Evolutionary conservation across 1,140 invertebrate genomes (phyloP), one percentile per base, ranked within the genome.

Genomic region (Epicauta chinensis): DNA sequence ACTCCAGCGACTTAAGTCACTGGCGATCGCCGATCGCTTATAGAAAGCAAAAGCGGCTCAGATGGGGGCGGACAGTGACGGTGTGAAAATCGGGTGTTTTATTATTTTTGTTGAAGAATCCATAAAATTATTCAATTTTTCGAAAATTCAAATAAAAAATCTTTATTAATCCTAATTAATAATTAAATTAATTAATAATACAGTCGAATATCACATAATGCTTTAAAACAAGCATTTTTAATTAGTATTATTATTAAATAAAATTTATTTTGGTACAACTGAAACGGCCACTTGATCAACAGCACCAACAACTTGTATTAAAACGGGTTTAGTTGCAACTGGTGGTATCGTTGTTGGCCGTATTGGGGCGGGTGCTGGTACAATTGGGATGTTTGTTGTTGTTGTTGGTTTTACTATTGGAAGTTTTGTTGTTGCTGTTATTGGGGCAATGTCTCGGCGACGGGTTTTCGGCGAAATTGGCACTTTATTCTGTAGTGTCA

Each of bases 161-260:
- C 14, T 36, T 14, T 36, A 17, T 16, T 23, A 6, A 15, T 16
- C 14, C 2, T 13, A 17, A 16, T 17, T 43, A 29, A 17, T 7
- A 23, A 23, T 7, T 23, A 7, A 23, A 7, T 23, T 5, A 7
- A 23, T 5, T 5, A 23, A 23, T 23, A 23, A 23, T 23, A 23
- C 23, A 23, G 7, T 23, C 4, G 23, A 23, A 23, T 43, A 43
- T 43, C 41, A 43, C 41, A 43, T 43, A 43, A 43, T 30, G 41
- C 41, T 43, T 30, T 43, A 43, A 43, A 43, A 43, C 41, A 43
- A 43, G 41, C 41, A 29, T 43, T n/a, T 23, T 7, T 23, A 23
- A 23, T 23, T 23, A 23, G 11, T 13, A 40, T 17, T 15, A 40
- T 40, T 40, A 1, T 10, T n/a, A 13, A 40, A 3, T 3, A n/a